A percentile compares a stretch with the other conserved stretches of the same genome.
Conservation (phyloP, 23 tunicate species). For the Trididemnum miniatum region DNA sequence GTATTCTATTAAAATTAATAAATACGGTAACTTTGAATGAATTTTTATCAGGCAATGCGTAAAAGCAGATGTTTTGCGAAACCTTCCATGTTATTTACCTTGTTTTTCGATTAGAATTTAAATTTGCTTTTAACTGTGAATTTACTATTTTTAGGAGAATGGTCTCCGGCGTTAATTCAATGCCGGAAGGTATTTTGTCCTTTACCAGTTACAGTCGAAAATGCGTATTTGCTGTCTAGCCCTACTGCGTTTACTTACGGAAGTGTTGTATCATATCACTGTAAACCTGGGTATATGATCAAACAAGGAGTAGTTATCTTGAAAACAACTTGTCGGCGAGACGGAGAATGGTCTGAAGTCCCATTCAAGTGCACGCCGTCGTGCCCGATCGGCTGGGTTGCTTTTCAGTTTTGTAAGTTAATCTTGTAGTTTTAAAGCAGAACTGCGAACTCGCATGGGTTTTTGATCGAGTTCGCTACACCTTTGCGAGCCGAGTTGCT, state of each 20-base stretch:
- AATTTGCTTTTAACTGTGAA: too few relatives aligned
- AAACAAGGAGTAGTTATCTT: slow-evolving; percentile 29
- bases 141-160: slow-evolving; percentile 8
- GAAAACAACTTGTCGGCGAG: slow-evolving; percentile 33
- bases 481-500: too few relatives aligned
- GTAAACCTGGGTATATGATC: slow-evolving; percentile 55
- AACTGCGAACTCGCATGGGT: too few relatives aligned
- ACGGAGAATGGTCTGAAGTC: slow-evolving; percentile 66
- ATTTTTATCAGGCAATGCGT: too few relatives aligned
- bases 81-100: too few relatives aligned
- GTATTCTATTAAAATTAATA: too few relatives aligned
- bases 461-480: too few relatives aligned
- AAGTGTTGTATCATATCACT: slow-evolving; percentile 48
- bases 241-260: slow-evolving; percentile 36
- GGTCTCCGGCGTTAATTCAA: slow-evolving; percentile 50
- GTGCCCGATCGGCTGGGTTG: slow-evolving; percentile 63
- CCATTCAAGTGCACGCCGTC: slow-evolving; percentile 53
- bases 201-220: slow-evolving; percentile 22
- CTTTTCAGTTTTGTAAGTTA: slow-evolving; percentile 45
- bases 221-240: slow-evolving; percentile 45
- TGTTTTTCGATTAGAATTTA: too few relatives aligned
- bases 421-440: neutral
- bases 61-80: too few relatives aligned
- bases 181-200: slow-evolving; percentile 68
- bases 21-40: too few relatives aligned